These are phyloP conservation scores for Rhyacophila brunnea DNA, from an alignment of 1,140 invertebrate species.

Conservation along the genomic window DNA sequence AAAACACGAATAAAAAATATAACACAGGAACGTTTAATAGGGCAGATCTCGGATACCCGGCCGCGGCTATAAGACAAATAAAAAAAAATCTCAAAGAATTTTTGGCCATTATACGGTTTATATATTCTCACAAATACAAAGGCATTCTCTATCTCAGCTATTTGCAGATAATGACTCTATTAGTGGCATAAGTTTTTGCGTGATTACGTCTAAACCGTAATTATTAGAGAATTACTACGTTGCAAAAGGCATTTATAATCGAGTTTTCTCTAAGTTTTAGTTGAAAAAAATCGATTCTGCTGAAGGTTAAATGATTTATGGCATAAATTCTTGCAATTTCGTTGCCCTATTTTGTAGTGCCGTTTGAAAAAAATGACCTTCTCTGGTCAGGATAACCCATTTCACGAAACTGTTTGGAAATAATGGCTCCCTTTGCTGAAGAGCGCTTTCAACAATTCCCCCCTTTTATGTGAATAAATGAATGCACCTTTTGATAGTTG, in stretches of 20 bases:
- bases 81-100: conserved; percentile 25
- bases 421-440: conserved; percentile 28
- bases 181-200: conserved; percentile 26
- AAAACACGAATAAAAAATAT: conserved; percentile 25
- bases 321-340: not conserved
- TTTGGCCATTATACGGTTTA: conserved; percentile 21
- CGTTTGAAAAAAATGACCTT: conserved; percentile 25
- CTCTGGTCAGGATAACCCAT: conserved; percentile 25
- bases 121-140: conserved; percentile 13
- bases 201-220: conserved; percentile 19
- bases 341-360: not conserved
- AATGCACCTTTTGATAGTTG: conserved; percentile 33
- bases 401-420: conserved; percentile 31
- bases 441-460: conserved; percentile 21
- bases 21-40: conserved; percentile 29
- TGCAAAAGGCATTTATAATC: conserved; percentile 3
- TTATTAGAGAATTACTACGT: conserved; percentile 10
- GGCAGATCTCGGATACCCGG: conserved; percentile 15
- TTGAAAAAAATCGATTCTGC: conserved; percentile 15
- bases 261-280: conserved; percentile 9
- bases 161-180: conserved; percentile 36
- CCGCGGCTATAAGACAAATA: conserved; percentile 11
- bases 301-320: conserved; percentile 8
- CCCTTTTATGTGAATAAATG: conserved; percentile 34
- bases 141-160: conserved; percentile 22